These are phyloP conservation scores for Pongo abelii DNA, from an alignment of 2,113 vertebrate genomes.

Conservation along the genomic window DNA sequence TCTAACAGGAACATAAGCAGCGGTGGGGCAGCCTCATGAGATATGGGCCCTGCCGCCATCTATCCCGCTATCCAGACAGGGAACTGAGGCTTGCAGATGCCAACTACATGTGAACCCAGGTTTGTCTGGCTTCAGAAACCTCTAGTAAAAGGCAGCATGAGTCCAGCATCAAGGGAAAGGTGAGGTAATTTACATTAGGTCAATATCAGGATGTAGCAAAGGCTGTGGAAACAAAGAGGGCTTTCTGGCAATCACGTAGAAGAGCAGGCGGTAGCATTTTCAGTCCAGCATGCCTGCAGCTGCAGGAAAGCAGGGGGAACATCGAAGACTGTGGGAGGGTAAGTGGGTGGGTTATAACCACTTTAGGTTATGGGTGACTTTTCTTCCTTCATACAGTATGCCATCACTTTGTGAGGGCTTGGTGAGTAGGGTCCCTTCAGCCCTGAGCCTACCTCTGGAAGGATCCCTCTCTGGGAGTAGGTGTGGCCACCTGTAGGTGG, in stretches of 20 bases:
- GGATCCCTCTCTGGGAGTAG: not conserved
- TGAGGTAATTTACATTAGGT: not conserved
- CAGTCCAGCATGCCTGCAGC: not conserved
- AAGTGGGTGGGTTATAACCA: not conserved
- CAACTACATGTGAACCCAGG: not conserved
- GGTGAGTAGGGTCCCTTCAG: not conserved
- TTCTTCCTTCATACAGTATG: not conserved
- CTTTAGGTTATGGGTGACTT: not conserved
- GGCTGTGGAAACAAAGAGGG: not conserved
- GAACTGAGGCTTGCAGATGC: not conserved
- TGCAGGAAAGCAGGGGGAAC: not conserved
- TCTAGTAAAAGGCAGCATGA: not conserved
- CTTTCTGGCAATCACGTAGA: not conserved
- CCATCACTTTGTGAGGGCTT: too few relatives aligned
- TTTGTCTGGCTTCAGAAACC: not conserved
- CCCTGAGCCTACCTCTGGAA: not conserved
- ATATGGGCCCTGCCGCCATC: not conserved
- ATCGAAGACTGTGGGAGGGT: fast-evolving
- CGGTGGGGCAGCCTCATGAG: not conserved
- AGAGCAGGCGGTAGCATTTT: not conserved
- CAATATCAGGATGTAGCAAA: not conserved
- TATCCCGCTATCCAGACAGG: not conserved
- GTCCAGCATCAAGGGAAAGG: not conserved
- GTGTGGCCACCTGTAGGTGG: not conserved
- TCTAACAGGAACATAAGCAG: not conserved